These are phyloP conservation scores for Amyelois transitella DNA, from an alignment of 1,140 invertebrate genomes.

Conservation along the genomic window DNA sequence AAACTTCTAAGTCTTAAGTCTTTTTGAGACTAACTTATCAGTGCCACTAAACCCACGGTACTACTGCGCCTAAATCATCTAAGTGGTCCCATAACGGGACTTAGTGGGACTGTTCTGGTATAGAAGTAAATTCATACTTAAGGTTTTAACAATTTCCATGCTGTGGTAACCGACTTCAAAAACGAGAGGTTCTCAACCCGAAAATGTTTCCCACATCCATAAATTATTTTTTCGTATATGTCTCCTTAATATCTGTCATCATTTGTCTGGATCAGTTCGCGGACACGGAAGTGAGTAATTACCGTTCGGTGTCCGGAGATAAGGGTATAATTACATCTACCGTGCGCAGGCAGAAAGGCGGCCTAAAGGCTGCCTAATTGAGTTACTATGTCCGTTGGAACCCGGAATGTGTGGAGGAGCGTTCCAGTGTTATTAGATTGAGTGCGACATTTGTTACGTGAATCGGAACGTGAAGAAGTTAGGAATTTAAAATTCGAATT, in stretches of 20 bases:
- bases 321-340: slow-evolving; percentile 2
- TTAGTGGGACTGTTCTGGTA: too few relatives aligned
- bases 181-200: too few relatives aligned
- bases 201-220: too few relatives aligned
- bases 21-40: too few relatives aligned
- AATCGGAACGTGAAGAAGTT: neutral
- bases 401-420: neutral
- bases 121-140: too few relatives aligned
- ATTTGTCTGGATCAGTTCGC: neutral
- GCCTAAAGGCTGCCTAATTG: neutral
- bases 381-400: neutral
- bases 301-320: neutral
- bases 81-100: too few relatives aligned
- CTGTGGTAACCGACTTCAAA: too few relatives aligned
- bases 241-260: neutral
- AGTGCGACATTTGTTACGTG: neutral
- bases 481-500: too few relatives aligned
- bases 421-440: neutral
- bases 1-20: too few relatives aligned
- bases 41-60: too few relatives aligned
- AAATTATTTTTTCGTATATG: neutral
- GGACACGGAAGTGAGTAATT: neutral
- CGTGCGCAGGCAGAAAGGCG: neutral
- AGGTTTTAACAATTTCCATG: too few relatives aligned
- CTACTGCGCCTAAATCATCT: too few relatives aligned